phyloP scores from a whole-genome alignment of 2,888 invertebrate species.

The Dicyrtoma fusca region DNA sequence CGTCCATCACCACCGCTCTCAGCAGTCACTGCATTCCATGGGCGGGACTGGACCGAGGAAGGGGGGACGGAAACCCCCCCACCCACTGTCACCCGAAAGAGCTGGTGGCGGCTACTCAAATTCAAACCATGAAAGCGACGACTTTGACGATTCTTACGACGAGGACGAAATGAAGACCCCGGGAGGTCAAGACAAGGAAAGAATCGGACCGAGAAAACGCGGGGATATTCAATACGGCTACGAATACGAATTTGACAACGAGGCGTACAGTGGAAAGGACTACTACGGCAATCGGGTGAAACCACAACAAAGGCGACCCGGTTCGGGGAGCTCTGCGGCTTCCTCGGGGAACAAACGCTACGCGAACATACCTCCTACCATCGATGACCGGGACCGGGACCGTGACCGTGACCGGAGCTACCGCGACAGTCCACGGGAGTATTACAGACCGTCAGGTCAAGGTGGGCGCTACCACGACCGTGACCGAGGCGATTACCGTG shows the following conservation, averaged over 20 bases:
- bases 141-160: conserved; percentile 51
- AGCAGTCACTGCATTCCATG: conserved; percentile 8
- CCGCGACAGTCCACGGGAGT: conserved; percentile 12
- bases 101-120: conserved; percentile 7
- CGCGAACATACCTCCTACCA: not conserved
- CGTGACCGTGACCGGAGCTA: conserved; percentile 15
- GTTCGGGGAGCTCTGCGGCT: conserved; percentile 7
- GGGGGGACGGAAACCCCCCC: conserved; percentile 1
- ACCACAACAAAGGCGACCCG: not conserved
- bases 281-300: not conserved
- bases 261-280: not conserved
- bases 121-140: conserved; percentile 55
- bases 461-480: not conserved
- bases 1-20: not conserved
- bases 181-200: conserved; percentile 58
- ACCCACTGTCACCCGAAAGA: conserved; percentile 45
- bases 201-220: no score
- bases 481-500: not conserved
- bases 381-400: not conserved
- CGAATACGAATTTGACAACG: not conserved
- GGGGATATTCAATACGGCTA: conserved; percentile 9
- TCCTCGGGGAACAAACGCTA: conserved; percentile 13
- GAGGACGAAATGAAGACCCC: conserved; percentile 59
- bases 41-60: not conserved
- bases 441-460: conserved; percentile 8